phyloP scores from a whole-genome alignment of 2,113 vertebrate genomes.

The Gavialis gangeticus region DNA sequence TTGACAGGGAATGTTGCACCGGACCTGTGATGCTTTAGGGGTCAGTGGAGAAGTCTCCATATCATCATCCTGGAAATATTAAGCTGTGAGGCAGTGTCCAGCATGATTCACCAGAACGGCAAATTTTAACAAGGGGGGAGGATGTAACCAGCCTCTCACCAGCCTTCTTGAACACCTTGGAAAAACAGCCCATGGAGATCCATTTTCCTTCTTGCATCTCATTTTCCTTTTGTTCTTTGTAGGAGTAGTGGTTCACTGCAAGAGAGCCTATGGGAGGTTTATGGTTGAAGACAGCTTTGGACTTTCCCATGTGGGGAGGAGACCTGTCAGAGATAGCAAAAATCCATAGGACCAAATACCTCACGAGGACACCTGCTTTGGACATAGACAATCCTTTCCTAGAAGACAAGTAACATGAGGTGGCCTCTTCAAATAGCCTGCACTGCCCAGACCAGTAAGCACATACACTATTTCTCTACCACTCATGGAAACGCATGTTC shows the following conservation, averaged over 20 bases:
- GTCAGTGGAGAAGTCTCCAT: no score
- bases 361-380: background rate
- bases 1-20: no score
- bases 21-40: no score
- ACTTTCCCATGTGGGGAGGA: background rate
- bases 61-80: no score
- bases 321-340: background rate
- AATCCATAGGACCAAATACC: background rate
- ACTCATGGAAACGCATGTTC: background rate
- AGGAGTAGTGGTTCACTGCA: slow-evolving; percentile 28
- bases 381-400: background rate
- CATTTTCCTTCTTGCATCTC: background rate
- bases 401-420: background rate
- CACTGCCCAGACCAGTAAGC: background rate
- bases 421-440: background rate
- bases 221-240: background rate
- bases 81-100: no score
- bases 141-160: no score
- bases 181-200: background rate
- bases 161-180: background rate
- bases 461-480: background rate
- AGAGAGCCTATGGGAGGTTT: background rate
- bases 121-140: no score
- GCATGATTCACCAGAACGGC: background rate
- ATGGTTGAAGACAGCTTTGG: background rate